Conservation (phyloP, 2,113 vertebrate genomes). For the Scatophagus argus region DNA sequence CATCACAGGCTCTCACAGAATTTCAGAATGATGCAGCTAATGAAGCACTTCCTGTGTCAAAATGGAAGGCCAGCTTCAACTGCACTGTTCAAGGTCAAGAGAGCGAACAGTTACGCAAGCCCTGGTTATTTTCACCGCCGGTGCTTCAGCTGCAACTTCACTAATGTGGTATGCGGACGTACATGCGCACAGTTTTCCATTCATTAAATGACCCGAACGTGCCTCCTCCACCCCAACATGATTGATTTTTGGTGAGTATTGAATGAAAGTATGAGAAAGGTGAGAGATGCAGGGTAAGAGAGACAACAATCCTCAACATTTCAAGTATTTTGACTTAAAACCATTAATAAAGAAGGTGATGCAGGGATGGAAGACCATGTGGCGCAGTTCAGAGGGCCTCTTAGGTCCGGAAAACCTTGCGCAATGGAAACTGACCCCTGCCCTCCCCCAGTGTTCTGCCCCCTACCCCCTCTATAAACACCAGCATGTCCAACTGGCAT, state of each 20-base stretch:
- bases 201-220: background rate
- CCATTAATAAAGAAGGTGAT: background rate
- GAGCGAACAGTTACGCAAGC: slow-evolving; percentile 21
- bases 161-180: background rate
- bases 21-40: background rate
- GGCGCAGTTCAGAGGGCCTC: background rate
- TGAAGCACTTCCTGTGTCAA: slow-evolving; percentile 2
- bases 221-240: background rate
- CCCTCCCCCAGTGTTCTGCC: background rate
- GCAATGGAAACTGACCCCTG: slow-evolving; percentile 65
- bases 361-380: background rate
- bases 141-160: slow-evolving; percentile 2
- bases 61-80: slow-evolving; percentile 8
- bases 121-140: background rate
- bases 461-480: slow-evolving; percentile 6
- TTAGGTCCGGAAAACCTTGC: slow-evolving; percentile 46
- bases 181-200: slow-evolving; percentile 13
- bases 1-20: background rate
- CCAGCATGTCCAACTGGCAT: slow-evolving; percentile 40
- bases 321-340: background rate
- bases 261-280: background rate
- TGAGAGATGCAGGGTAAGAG: background rate
- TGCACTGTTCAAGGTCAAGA: slow-evolving; percentile 13
- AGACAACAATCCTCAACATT: background rate
- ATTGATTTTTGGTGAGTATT: background rate